These are phyloP conservation scores for Tipula confusa DNA, from an alignment of 2,888 invertebrate species.

Conservation along the genomic window DNA sequence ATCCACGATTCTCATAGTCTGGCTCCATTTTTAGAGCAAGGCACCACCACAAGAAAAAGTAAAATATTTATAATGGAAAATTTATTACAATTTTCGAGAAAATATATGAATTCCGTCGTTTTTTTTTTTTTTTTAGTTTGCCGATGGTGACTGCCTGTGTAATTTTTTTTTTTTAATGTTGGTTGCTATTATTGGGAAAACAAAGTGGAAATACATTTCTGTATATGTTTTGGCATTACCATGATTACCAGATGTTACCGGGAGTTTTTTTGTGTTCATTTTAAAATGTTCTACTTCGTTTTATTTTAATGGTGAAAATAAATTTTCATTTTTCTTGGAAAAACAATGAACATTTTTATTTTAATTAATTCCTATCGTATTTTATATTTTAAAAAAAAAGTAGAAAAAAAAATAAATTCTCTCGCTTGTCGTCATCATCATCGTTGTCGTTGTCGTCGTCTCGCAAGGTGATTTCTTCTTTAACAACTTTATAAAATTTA, in stretches of 20 bases:
- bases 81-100: not conserved
- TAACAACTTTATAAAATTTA: not conserved
- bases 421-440: not conserved
- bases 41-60: no score
- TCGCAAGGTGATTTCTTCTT: not conserved
- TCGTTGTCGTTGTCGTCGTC: not conserved
- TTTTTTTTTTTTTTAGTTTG: no score
- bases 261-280: not conserved
- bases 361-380: constrained; percentile 20
- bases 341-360: not conserved
- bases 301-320: not conserved
- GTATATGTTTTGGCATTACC: not conserved
- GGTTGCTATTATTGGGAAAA: not conserved
- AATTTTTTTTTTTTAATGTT: not conserved
- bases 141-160: not conserved
- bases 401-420: no score
- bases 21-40: not conserved
- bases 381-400: not conserved
- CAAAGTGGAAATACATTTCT: not conserved
- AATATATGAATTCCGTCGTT: not conserved
- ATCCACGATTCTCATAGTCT: constrained; percentile 30
- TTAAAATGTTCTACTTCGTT: not conserved
- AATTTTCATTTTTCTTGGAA: constrained; percentile 9
- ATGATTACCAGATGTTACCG: constrained; percentile 20
- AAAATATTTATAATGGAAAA: not conserved